A percentile compares a stretch with the other conserved stretches of the same genome.
phyloP scores from a whole-genome alignment of 1,140 invertebrate genomes.

The Bombus sibiricus region DNA sequence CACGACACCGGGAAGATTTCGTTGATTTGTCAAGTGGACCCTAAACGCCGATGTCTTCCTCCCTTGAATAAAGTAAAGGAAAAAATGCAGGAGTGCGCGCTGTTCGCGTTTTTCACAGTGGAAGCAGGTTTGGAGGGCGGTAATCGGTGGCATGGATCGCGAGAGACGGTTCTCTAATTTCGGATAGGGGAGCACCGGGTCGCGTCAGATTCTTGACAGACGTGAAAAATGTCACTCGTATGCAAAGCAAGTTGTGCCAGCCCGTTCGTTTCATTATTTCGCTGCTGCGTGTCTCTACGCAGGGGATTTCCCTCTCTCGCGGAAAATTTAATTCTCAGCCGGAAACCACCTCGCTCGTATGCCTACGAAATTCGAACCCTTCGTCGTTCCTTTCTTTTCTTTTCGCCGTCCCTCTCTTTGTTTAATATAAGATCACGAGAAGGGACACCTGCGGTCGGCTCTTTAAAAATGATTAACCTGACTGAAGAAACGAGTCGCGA shows the following conservation, averaged over 20 bases:
- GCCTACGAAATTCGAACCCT: too few species aligned
- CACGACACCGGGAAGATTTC: not conserved
- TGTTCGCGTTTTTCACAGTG: constrained; percentile 4
- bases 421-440: constrained; percentile 62
- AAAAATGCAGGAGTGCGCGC: not conserved
- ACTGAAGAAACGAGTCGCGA: constrained; percentile 33
- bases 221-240: constrained; percentile 72
- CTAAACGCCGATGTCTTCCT: not conserved
- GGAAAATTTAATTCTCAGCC: constrained; percentile 69
- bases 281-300: constrained; percentile 23
- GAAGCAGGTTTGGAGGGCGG: not conserved
- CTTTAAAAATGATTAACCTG: constrained; percentile 78
- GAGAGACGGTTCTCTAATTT: constrained; percentile 34
- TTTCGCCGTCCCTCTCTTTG: not conserved
- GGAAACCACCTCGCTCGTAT: constrained; percentile 9
- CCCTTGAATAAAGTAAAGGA: not conserved
- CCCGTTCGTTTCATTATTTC: constrained; percentile 70
- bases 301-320: constrained; percentile 41
- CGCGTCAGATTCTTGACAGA: constrained; percentile 56
- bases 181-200: constrained; percentile 4
- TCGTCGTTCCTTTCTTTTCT: not conserved
- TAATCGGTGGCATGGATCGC: not conserved
- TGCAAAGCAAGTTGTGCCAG: constrained; percentile 72
- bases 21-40: constrained; percentile 22
- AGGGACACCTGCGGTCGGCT: constrained; percentile 72